Conservation (phyloP, 2,888 invertebrate species). For the Idaea aversata region DNA sequence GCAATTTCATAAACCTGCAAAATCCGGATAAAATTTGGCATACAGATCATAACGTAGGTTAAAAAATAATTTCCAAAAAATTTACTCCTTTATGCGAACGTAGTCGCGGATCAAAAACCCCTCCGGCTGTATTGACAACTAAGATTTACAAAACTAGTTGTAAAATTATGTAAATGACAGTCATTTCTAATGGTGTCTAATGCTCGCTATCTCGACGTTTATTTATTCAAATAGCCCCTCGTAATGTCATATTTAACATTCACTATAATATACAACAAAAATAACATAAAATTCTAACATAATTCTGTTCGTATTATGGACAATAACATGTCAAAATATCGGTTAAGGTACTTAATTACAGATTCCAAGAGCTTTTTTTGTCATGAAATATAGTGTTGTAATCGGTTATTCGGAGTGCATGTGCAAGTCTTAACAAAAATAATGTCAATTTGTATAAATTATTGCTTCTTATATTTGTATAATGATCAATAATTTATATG, state of each 20-base stretch:
- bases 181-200: background rate
- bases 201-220: background rate
- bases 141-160: background rate
- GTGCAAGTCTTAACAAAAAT: background rate
- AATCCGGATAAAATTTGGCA: too few relatives aligned
- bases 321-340: background rate
- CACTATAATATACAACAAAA: background rate
- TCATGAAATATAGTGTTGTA: background rate
- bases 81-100: too few relatives aligned
- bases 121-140: too few relatives aligned
- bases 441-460: background rate
- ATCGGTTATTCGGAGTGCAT: conserved; percentile 1
- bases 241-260: background rate
- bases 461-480: background rate
- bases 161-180: background rate
- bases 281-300: background rate
- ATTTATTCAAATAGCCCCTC: background rate
- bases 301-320: background rate
- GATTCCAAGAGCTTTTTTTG: background rate
- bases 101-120: too few relatives aligned
- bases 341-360: background rate
- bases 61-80: too few relatives aligned
- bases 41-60: too few relatives aligned
- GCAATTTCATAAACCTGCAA: too few relatives aligned
- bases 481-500: background rate